Conservation (phyloP, 2,113 vertebrate genomes). For the Gobiocypris rarus region DNA sequence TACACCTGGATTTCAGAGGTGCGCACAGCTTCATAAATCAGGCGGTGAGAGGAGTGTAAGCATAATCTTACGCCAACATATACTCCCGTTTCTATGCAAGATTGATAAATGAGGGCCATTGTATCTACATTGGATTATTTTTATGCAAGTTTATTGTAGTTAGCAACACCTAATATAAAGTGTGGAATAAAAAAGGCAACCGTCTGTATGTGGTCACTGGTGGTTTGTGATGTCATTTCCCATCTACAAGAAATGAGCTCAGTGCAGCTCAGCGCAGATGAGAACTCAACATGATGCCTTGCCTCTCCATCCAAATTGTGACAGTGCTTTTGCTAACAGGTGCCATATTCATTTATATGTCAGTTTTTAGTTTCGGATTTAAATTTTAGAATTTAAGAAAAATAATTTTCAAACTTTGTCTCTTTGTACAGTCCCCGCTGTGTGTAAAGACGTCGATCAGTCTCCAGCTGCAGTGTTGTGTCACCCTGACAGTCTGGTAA, state of each 20-base stretch:
- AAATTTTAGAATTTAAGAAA: neutral
- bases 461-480: slow-evolving; percentile 43
- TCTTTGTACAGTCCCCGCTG: neutral
- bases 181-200: neutral
- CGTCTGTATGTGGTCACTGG: neutral
- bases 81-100: too few relatives aligned
- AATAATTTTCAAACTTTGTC: too few relatives aligned
- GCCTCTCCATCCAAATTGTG: neutral
- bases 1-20: too few relatives aligned
- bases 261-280: neutral
- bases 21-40: too few relatives aligned
- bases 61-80: too few relatives aligned
- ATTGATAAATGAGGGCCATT: too few relatives aligned
- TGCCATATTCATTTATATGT: neutral
- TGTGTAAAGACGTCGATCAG: slow-evolving; percentile 6
- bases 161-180: neutral
- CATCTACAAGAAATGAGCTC: neutral
- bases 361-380: neutral
- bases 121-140: too few relatives aligned
- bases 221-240: slow-evolving; percentile 24
- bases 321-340: neutral
- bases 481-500: neutral
- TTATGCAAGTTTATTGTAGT: neutral
- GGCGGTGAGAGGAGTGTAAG: too few relatives aligned
- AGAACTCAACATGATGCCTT: neutral